Percentiles rank a stretch among this genome's conserved stretches.
phyloP scores from a whole-genome alignment of 2,797 vertebrate species.

The Acanthurus leucopareius region DNA sequence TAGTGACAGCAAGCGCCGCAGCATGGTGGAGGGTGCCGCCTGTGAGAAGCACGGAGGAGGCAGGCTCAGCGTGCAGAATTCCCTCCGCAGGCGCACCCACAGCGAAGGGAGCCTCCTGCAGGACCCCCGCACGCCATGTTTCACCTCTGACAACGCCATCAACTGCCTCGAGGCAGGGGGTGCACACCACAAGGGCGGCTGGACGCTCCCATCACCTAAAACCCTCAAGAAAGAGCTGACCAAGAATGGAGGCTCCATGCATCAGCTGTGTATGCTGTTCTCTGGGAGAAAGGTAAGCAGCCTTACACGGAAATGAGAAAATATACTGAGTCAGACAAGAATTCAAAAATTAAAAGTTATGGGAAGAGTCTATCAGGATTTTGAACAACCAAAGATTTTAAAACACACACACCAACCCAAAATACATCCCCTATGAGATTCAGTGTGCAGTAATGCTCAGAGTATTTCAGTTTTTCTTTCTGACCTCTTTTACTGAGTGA shows the following conservation, averaged over 20 bases:
- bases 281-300: conserved; percentile 92
- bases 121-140: conserved; percentile 90
- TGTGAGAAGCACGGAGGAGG: conserved; percentile 86
- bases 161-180: conserved; percentile 89
- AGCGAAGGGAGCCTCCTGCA: conserved; percentile 97
- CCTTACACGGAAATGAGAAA: conserved; percentile 7
- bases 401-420: conserved; percentile 16
- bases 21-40: conserved; percentile 90
- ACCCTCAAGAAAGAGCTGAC: conserved; percentile 95
- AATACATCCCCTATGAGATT: neutral
- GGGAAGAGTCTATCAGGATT: neutral
- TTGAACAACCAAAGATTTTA: neutral
- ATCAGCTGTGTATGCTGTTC: conserved; percentile 95
- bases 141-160: conserved; percentile 95
- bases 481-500: neutral
- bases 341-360: neutral
- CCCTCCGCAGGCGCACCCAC: conserved; percentile 93
- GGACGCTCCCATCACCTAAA: conserved; percentile 93
- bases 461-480: conserved; percentile 6
- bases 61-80: conserved; percentile 91
- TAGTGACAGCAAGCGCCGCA: conserved; percentile 89
- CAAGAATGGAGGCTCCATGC: conserved; percentile 94
- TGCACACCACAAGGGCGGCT: conserved; percentile 77
- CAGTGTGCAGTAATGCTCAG: neutral
- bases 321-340: too few relatives aligned